These are phyloP conservation scores for Phengaris alcon DNA, from an alignment of 2,888 invertebrate species.

Conservation along the genomic window DNA sequence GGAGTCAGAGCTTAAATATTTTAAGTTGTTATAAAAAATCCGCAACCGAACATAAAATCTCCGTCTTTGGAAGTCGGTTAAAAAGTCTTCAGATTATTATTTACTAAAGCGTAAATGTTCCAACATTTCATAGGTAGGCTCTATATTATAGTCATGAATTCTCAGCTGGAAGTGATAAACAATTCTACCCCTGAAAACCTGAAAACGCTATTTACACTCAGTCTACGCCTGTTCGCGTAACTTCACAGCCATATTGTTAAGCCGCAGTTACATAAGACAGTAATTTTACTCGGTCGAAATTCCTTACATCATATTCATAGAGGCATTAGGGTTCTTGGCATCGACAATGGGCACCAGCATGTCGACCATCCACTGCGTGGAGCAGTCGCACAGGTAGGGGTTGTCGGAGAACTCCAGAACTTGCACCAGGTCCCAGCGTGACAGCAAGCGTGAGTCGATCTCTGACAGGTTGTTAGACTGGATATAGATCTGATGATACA, in stretches of 20 bases:
- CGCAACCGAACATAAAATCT: no score
- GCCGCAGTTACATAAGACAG: neutral
- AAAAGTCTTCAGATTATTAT: no score
- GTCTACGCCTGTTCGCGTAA: no score
- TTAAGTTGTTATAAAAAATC: no score
- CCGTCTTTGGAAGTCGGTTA: no score
- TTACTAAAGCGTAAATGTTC: no score
- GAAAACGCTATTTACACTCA: no score
- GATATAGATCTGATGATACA: conserved; percentile 81
- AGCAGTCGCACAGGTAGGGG: conserved; percentile 88
- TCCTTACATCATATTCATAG: conserved; percentile 73
- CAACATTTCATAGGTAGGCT: no score
- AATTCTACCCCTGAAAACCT: no score
- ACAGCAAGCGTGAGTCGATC: conserved; percentile 81
- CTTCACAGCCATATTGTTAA: neutral
- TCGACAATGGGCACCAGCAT: conserved; percentile 79
- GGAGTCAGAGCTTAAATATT: no score
- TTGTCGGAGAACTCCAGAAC: conserved; percentile 85
- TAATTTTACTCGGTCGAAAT: neutral
- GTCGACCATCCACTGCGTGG: conserved; percentile 87
- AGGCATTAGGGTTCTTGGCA: conserved; percentile 56
- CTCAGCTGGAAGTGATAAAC: no score
- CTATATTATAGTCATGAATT: no score
- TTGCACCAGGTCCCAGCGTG: conserved; percentile 84
- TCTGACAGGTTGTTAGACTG: conserved; percentile 85